Conservation (phyloP, 2,797 vertebrate species). For the Enoplosus armatus region DNA sequence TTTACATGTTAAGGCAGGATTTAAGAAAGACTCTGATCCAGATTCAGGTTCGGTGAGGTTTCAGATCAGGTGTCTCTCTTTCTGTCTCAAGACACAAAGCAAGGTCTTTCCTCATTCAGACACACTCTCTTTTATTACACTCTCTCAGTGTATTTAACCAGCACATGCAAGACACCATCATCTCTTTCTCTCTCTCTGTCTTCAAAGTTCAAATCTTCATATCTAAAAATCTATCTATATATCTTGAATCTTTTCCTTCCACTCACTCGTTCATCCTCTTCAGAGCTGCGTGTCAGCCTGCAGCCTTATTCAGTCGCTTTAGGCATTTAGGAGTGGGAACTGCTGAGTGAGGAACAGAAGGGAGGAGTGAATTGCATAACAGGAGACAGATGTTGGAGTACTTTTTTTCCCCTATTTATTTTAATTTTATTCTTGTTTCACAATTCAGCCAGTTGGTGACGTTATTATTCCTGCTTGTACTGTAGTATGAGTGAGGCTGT, state of each 20-base stretch:
- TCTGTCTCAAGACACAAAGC: conserved; percentile 13
- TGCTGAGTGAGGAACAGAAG: background rate
- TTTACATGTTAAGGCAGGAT: conserved; percentile 7
- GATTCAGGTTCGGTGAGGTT: conserved; percentile 23
- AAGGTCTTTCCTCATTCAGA: background rate
- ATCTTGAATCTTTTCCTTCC: background rate
- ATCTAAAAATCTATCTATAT: conserved; percentile 43
- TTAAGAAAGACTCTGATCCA: background rate
- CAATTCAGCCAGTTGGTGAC: background rate
- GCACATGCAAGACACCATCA: background rate
- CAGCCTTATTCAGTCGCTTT: background rate
- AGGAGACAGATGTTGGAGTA: conserved; percentile 44
- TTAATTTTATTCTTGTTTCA: background rate
- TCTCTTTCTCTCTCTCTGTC: background rate
- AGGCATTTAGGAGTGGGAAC: conserved; percentile 9
- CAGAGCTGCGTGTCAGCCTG: conserved; percentile 7
- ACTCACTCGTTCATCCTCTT: background rate
- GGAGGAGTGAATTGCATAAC: conserved; percentile 35
- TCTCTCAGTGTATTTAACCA: background rate
- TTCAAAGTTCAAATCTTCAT: background rate
- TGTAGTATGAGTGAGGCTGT: background rate
- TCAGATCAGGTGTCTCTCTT: conserved; percentile 9
- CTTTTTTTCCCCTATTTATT: background rate
- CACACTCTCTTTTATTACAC: too few relatives aligned
- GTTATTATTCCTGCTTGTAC: too few relatives aligned